Evolutionary conservation across 64 coral and sea anemone genomes (phyloP).

Genomic region (Stichodactyla helianthus): DNA sequence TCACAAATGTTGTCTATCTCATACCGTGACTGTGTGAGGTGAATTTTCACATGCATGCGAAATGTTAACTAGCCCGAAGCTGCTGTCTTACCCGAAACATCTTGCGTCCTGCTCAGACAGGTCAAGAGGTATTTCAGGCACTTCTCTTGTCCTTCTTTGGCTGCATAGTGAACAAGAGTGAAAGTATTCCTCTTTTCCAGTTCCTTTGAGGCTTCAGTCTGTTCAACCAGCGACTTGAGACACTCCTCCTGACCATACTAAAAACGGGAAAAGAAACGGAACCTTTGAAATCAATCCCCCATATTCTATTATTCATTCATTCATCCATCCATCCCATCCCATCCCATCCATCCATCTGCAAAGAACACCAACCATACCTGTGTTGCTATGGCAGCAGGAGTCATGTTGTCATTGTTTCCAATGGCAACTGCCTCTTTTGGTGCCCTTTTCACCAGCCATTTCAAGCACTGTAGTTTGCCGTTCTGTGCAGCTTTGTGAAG

Average conservation of each 20-base stretch:
- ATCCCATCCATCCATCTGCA: background rate
- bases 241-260: constrained; percentile 75
- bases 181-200: constrained; percentile 23
- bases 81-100: background rate
- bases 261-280: background rate
- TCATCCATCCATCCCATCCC: too few species aligned
- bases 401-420: constrained; percentile 48
- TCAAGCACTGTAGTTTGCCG: constrained; percentile 53
- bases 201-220: constrained; percentile 44
- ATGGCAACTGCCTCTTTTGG: constrained; percentile 48
- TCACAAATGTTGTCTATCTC: too few species aligned
- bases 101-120: background rate
- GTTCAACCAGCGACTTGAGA: constrained; percentile 73
- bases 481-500: constrained; percentile 65
- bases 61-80: background rate
- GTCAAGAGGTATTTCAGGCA: constrained; percentile 70
- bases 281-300: background rate
- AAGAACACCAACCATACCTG: constrained; percentile 28
- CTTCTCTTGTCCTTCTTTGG: constrained; percentile 65
- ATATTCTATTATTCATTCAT: too few species aligned
- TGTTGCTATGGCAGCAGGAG: constrained; percentile 50
- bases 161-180: constrained; percentile 54
- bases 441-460: constrained; percentile 57
- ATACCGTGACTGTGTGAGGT: too few species aligned
- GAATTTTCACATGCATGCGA: too few species aligned